Evolutionary conservation across 2,888 invertebrate genomes (phyloP).

Genomic region (Pyrochroa serraticornis): DNA sequence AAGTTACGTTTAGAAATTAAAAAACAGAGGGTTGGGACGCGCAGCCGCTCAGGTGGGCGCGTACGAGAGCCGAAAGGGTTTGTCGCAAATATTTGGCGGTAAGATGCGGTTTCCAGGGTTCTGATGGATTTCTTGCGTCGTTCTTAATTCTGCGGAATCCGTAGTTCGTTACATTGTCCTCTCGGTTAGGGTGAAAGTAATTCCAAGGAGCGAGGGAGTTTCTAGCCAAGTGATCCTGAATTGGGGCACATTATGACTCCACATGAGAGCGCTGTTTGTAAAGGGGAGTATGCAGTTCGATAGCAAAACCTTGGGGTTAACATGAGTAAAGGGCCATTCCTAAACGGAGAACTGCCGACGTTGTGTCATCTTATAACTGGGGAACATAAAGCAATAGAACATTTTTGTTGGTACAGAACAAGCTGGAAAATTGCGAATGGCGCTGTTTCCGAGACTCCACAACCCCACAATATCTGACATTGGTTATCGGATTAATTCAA

Average conservation of each 20-base stretch:
- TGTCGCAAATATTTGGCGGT: no score
- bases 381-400: slow-evolving; percentile 29
- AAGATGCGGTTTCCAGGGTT: no score
- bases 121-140: no score
- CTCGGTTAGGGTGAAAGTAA: slow-evolving; percentile 21
- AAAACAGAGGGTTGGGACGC: no score
- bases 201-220: slow-evolving; percentile 22
- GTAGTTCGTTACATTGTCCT: slow-evolving; percentile 1
- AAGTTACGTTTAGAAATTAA: no score
- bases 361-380: slow-evolving; percentile 29
- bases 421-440: slow-evolving; percentile 29
- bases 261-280: slow-evolving; percentile 32
- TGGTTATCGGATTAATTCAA: slow-evolving; percentile 45
- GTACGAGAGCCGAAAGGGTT: no score
- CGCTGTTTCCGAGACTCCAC: slow-evolving; percentile 37
- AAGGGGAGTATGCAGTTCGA: slow-evolving; percentile 27
- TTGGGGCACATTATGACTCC: slow-evolving; percentile 35
- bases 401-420: slow-evolving; percentile 26
- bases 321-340: slow-evolving; percentile 31
- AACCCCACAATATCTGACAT: slow-evolving; percentile 41
- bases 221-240: slow-evolving; percentile 23
- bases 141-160: no score
- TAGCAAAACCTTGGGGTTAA: slow-evolving; percentile 30
- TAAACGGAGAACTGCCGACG: slow-evolving; percentile 25
- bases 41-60: no score